These are phyloP conservation scores for Acanthoscelides obtectus DNA, from an alignment of 2,888 invertebrate genomes.

Conservation along the genomic window DNA sequence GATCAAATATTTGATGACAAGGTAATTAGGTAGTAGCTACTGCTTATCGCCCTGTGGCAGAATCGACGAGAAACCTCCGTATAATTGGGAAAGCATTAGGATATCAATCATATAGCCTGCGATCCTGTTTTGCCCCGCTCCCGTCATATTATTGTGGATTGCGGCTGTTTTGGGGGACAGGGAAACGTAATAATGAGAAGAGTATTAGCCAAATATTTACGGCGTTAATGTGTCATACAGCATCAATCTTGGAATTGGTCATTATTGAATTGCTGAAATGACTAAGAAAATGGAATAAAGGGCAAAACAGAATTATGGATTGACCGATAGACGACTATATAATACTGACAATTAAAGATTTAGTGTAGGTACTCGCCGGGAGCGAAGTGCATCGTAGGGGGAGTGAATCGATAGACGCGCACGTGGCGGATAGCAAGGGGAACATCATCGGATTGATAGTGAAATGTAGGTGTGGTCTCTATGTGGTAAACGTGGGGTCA, in stretches of 20 bases:
- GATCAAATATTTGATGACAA: slow-evolving; percentile 16
- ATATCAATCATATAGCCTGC: background rate
- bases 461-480: too few species aligned
- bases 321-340: too few species aligned
- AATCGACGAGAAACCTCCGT: background rate
- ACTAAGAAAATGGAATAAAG: background rate
- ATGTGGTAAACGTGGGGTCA: too few species aligned
- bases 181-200: background rate
- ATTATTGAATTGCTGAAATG: background rate
- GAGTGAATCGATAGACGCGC: too few species aligned
- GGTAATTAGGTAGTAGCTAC: slow-evolving; percentile 14
- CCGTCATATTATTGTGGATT: background rate
- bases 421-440: too few species aligned
- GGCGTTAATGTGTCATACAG: background rate
- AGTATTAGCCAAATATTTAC: background rate
- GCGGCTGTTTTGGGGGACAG: background rate
- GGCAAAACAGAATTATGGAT: too few species aligned
- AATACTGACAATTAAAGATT: too few species aligned
- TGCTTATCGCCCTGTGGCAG: slow-evolving; percentile 10
- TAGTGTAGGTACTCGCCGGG: too few species aligned
- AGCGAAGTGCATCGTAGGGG: too few species aligned
- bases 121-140: too few species aligned
- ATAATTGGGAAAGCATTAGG: background rate
- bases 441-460: too few species aligned
- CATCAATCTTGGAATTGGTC: background rate